Conservation (phyloP, 2,888 invertebrate genomes). For the Eupithecia exiguata region DNA sequence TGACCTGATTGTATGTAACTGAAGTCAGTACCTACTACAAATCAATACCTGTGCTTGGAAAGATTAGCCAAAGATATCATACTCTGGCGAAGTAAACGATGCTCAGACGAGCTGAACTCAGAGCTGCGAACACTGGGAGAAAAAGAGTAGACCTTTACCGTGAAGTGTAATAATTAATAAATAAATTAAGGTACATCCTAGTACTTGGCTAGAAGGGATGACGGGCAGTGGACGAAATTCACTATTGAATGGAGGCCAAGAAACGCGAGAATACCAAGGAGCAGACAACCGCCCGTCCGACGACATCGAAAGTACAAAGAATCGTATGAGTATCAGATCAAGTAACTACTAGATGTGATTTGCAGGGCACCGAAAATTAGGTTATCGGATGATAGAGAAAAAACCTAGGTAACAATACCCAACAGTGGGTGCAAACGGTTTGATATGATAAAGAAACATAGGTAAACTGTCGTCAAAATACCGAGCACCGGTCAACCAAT, state of each 20-base stretch:
- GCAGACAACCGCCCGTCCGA: no score
- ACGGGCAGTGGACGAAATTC: not conserved
- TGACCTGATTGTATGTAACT: constrained; percentile 41
- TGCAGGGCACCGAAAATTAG: not conserved
- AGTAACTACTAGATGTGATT: not conserved
- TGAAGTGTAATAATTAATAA: no score
- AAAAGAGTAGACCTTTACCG: not conserved
- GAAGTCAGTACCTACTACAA: constrained; percentile 22
- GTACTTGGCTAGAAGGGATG: not conserved
- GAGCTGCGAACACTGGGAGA: not conserved
- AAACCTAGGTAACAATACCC: not conserved
- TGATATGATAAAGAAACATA: not conserved
- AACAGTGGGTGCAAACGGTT: not conserved
- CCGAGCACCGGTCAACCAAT: not conserved
- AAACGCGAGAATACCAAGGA: not conserved
- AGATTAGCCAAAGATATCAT: not conserved
- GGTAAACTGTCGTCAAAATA: not conserved
- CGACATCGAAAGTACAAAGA: not conserved
- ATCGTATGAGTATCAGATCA: no score
- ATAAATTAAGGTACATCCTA: not conserved
- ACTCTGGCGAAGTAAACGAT: not conserved
- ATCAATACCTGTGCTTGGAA: constrained; percentile 4
- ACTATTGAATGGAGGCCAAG: not conserved
- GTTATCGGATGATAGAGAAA: not conserved
- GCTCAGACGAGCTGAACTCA: not conserved